Base-by-base conservation (phyloP, 2,888 invertebrate species). In the Dryadula phaetusa region DNA sequence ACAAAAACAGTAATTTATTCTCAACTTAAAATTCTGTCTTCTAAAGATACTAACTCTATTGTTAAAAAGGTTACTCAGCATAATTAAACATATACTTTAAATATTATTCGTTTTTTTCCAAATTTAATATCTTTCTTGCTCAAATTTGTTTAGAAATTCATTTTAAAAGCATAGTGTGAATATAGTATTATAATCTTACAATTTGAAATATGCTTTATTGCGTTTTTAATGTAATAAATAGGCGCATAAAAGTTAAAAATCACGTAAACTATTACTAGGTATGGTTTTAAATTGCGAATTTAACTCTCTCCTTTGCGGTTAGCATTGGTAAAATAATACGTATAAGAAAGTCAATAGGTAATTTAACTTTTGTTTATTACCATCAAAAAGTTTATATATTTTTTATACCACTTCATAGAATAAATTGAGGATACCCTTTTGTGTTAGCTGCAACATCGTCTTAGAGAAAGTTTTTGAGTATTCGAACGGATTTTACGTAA, bases 401-500 rank as follows among this genome's bases (percentile, higher is more conserved):
- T 52, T 16, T 32, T 56, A 25, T 25, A 56, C 22, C 40, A 40
- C 16, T 40, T 54, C 37, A 37, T 34, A 54, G 54, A 20, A 7
- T 5, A 20, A 37, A 20, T 14, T 12, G 20, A 54, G 3, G 20
- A 54, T 37, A 40, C 18, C 16, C 56, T 40, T 56, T 56, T 22
- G n/a, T 56, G 7, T n/a, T 22, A n/a, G 22, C 37, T 20, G 20
- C 56, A 56, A 22, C 40, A 40, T 56, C 22, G 10, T 40, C 10
- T 40, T 0, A 16, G 56, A 56, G 56, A 56, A 56, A 56, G 56
- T 56, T 56, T 40, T 25, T 16, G 34, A 54, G 37, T 25, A 28
- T 42, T 22, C 42, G 60, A 46, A 20, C 44, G 44, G 20, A 60
- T 60, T 60, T 60, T 60, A 60, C 18, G 46, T 56, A 60, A 60